Evolutionary conservation across 2,797 vertebrate genomes (phyloP), one percentile per base, ranked within the genome.

Genomic region (Pangasius djambal): DNA sequence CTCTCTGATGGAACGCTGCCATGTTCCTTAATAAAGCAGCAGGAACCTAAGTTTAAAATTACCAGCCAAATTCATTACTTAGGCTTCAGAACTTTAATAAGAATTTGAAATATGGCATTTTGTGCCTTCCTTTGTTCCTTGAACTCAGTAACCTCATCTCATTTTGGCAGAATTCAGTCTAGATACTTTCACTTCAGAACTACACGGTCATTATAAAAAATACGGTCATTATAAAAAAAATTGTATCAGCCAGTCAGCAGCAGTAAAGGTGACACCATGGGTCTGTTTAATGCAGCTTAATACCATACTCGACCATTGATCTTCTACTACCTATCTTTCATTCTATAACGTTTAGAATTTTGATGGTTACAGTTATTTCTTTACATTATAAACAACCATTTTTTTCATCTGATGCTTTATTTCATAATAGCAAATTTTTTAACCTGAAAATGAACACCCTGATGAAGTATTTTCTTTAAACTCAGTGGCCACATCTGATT

Each of bases 21-120:
- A 65, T n/a, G 8, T 79, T 86, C 25, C 57, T 89, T 88, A 86
- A 86, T 81, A 89, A 88, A 28, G 28, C 59, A 50, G 50, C 84
- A 34, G 9, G 31, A 86, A 52, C 61, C 86, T 55, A 77, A 72
- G 55, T 81, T 59, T 52, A 16, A 88, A 57, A 89, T 74, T 75
- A 67, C 57, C 37, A 40, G 31, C 37, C 16, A 59, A 83, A 89
- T 81, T 78, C 77, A 86, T 88, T 88, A 87, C 70, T 34, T 75
- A 40, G 70, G 37, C 44, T 88, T 87, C n/a, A 75, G 31, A 65
- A 63, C 89, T 82, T 48, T 63, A 70, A 79, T 79, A 55, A 57
- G 50, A 57, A 79, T 34, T 10, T 55, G 50, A 81, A 81, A 81
- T 57, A 37, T 55, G 28, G 15, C 48, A 34, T 34, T 57, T 81